Conservation (phyloP, 2,888 invertebrate genomes). For the Chrysolina oricalcia region DNA sequence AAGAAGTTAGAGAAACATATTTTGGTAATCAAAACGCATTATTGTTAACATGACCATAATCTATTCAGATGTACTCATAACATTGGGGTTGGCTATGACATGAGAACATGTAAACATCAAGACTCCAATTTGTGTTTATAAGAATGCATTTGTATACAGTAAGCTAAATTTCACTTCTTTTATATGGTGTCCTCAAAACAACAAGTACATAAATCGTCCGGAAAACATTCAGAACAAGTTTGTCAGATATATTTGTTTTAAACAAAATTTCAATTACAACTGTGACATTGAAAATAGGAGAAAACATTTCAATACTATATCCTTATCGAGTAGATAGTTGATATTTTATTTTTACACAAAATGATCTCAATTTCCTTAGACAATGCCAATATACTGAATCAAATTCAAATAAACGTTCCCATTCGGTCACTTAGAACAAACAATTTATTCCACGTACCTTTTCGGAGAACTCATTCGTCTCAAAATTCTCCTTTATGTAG, state of each 20-base stretch:
- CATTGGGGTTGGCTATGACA: no score
- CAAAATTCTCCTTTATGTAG: slow-evolving; percentile 10
- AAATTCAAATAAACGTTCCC: slow-evolving; percentile 12
- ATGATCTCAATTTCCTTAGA: background rate
- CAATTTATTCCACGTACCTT: background rate
- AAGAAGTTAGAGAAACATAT: no score
- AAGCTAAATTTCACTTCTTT: no score
- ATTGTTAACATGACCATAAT: no score
- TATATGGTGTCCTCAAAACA: no score
- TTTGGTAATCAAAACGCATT: no score
- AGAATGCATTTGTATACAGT: no score
- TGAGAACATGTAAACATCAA: no score
- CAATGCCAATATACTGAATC: background rate
- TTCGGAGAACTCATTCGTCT: background rate
- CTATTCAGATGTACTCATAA: no score
- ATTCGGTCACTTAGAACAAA: background rate
- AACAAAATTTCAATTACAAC: background rate
- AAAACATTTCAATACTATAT: background rate
- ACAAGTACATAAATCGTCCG: no score
- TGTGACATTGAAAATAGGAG: background rate
- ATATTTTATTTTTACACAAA: slow-evolving; percentile 4
- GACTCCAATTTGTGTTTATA: no score
- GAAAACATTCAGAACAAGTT: no score
- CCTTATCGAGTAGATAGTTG: background rate
- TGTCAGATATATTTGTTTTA: background rate